These are phyloP conservation scores for Lasioglossum marginatum DNA, from an alignment of 2,888 invertebrate genomes.

Conservation along the genomic window DNA sequence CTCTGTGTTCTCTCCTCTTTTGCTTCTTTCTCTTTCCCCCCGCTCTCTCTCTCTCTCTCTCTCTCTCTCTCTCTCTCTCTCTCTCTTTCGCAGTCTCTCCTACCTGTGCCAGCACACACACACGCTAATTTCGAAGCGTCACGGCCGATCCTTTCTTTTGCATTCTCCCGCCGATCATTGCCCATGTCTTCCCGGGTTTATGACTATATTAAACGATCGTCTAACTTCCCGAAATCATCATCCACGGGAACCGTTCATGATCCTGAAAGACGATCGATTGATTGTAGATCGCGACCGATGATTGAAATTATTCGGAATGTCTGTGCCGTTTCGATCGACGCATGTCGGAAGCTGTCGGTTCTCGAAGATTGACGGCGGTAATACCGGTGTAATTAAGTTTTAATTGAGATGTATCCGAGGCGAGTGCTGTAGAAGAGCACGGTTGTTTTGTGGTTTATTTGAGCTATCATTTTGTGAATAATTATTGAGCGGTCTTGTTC, in stretches of 20 bases:
- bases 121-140: not conserved
- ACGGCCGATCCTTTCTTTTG: not conserved
- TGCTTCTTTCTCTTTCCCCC: not conserved
- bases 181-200: not conserved
- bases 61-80: not conserved
- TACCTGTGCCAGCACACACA: not conserved
- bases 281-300: not conserved
- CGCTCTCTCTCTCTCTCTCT: not conserved
- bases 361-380: not conserved
- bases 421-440: not conserved
- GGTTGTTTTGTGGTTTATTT: not conserved
- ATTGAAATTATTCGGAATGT: not conserved
- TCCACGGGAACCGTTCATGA: not conserved
- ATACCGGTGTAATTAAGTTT: not conserved
- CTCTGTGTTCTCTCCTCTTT: not conserved
- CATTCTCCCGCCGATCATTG: not conserved
- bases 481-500: not conserved
- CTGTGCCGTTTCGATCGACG: not conserved
- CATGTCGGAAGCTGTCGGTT: not conserved
- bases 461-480: not conserved
- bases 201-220: slow-evolving; percentile 21
- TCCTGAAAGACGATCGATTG: not conserved
- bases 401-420: not conserved
- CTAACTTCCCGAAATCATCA: not conserved
- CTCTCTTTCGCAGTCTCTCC: not conserved